phyloP scores from a whole-genome alignment of 2,113 vertebrate genomes.

The Sigmodon hispidus region DNA sequence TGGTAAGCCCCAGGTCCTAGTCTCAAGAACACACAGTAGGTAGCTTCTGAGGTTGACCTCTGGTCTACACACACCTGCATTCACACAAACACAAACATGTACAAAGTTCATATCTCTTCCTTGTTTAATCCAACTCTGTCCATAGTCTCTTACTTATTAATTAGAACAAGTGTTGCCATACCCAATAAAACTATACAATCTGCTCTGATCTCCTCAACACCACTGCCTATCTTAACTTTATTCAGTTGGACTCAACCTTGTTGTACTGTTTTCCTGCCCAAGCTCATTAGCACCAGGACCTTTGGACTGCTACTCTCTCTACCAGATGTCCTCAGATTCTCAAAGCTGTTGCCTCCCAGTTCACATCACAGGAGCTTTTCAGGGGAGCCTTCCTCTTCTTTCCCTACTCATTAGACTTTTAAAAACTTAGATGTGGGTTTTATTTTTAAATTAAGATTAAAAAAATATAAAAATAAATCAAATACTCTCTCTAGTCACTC shows the following conservation, averaged over 20 bases:
- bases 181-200: background rate
- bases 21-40: background rate
- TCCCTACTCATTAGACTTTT: background rate
- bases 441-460: constrained; percentile 31
- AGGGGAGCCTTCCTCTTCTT: background rate
- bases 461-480: background rate
- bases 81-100: background rate
- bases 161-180: background rate
- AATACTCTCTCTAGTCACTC: constrained; percentile 4
- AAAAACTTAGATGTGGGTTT: background rate
- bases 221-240: background rate
- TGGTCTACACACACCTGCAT: background rate
- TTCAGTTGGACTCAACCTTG: background rate
- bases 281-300: background rate
- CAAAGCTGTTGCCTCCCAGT: background rate
- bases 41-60: background rate
- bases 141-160: background rate
- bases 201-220: background rate
- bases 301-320: background rate
- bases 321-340: background rate
- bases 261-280: constrained; percentile 15
- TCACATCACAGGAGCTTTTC: background rate
- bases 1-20: background rate
- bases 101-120: background rate
- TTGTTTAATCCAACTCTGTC: background rate